These are phyloP conservation scores for Sclerurus mexicanus DNA, from an alignment of 2,113 vertebrate genomes.

Conservation along the genomic window DNA sequence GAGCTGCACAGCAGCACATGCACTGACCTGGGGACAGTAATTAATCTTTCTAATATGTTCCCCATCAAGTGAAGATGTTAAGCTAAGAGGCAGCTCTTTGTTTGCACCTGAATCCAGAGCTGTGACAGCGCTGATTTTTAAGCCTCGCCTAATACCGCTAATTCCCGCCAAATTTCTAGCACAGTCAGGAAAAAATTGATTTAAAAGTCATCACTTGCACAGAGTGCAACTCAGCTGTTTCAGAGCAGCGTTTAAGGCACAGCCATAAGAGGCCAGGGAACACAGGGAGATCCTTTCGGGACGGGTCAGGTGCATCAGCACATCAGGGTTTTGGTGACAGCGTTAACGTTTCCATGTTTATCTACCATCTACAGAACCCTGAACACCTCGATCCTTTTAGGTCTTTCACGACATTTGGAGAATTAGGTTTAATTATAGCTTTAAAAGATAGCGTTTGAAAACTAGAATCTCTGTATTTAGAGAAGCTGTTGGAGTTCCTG, in stretches of 20 bases:
- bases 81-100: constrained; percentile 17
- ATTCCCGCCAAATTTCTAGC: constrained; percentile 22
- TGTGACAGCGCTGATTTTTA: background rate
- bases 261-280: background rate
- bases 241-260: background rate
- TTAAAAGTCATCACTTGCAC: background rate
- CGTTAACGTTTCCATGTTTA: background rate
- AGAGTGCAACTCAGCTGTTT: background rate
- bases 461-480: background rate
- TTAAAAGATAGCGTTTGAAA: constrained; percentile 4
- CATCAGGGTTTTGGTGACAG: background rate
- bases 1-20: background rate
- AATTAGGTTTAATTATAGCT: background rate
- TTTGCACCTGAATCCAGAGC: background rate
- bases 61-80: background rate
- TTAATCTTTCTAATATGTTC: background rate
- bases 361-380: background rate
- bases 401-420: background rate
- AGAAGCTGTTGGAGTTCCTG: background rate
- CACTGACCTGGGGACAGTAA: background rate
- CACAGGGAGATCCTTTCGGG: background rate
- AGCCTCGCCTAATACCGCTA: background rate
- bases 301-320: background rate
- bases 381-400: background rate
- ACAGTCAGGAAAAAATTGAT: background rate